Evolutionary conservation across 30 jellyfish, hydroid and myxozoan species (phyloP).

Genomic region (Hydractinia echinata): DNA sequence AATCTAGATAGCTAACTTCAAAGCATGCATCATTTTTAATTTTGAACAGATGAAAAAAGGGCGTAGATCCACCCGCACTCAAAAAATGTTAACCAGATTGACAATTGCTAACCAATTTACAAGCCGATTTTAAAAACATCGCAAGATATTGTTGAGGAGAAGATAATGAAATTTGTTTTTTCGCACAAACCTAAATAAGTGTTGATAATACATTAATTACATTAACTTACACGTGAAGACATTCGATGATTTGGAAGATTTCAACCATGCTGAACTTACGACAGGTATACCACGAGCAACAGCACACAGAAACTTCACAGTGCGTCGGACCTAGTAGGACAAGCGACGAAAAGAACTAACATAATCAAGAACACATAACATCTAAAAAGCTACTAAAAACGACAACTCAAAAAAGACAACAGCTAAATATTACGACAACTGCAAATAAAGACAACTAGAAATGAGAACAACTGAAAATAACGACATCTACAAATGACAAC

Average conservation of each 20-base stretch:
- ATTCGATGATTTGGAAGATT: conserved; percentile 24
- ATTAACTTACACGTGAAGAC: neutral
- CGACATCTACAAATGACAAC: no score
- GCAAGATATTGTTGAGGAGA: neutral
- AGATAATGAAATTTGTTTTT: neutral
- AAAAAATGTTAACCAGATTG: neutral
- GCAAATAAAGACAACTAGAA: no score
- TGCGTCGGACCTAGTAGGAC: conserved; percentile 62
- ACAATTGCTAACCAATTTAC: neutral
- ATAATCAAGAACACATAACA: neutral
- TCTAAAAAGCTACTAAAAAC: neutral
- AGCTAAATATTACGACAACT: no score
- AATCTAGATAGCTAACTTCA: no score
- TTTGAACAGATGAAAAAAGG: no score
- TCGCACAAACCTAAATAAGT: neutral
- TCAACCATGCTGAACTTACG: conserved; percentile 64
- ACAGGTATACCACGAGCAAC: conserved; percentile 74
- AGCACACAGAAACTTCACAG: conserved; percentile 87
- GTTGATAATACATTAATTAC: neutral
- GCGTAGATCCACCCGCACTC: neutral
- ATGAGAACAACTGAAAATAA: no score
- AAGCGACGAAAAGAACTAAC: neutral
- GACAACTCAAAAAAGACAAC: neutral
- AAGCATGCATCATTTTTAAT: no score
- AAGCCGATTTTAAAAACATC: neutral